phyloP scores from a whole-genome alignment of 2,797 vertebrate genomes.

The Darevskia nairensis region DNA sequence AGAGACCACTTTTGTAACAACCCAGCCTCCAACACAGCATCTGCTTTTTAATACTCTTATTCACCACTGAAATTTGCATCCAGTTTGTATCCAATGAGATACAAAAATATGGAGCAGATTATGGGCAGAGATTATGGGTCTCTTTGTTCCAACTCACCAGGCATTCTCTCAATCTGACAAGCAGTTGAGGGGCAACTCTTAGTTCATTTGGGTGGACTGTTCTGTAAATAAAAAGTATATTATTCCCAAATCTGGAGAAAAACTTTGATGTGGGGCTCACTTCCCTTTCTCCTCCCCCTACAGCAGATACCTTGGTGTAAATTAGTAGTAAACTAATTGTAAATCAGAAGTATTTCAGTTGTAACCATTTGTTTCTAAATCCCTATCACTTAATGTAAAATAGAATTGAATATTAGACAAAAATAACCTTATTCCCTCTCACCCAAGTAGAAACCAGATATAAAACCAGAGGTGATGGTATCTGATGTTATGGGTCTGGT shows the following conservation, averaged over 20 bases:
- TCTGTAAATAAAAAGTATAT: background rate
- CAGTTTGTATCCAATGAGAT: background rate
- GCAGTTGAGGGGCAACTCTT: background rate
- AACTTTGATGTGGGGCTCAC: background rate
- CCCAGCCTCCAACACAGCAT: background rate
- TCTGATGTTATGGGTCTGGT: background rate
- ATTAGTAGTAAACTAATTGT: background rate
- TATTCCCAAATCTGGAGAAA: background rate
- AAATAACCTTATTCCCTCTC: background rate
- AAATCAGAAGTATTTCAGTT: background rate
- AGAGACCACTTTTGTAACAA: background rate
- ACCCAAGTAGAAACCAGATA: background rate
- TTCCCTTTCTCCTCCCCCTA: background rate
- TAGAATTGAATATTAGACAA: background rate
- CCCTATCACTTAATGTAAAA: background rate
- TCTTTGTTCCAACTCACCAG: slow-evolving; percentile 18
- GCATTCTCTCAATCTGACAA: background rate
- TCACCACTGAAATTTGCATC: background rate
- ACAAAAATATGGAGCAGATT: background rate
- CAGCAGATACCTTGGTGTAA: slow-evolving; percentile 1
- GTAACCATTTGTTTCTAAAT: background rate
- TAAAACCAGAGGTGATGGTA: background rate
- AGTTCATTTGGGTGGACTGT: background rate
- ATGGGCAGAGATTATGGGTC: background rate
- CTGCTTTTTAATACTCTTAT: background rate